phyloP scores from a whole-genome alignment of 1,140 invertebrate genomes.

The Solen grandis region DNA sequence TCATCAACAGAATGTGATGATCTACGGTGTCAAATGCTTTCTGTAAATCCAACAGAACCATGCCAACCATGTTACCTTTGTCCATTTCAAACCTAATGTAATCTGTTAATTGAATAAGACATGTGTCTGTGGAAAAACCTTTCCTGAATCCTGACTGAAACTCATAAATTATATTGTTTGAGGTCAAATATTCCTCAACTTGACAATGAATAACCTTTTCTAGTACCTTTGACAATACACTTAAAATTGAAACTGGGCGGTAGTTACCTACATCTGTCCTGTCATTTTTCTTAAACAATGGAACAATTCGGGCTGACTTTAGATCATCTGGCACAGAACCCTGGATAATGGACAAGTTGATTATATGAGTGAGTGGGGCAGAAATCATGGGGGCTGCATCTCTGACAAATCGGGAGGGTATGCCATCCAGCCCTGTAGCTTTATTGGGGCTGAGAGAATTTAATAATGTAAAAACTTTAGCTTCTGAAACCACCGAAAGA shows the following conservation, averaged over 20 bases:
- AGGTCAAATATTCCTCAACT: not conserved
- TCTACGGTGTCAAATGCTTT: no score
- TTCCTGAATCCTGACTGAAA: slow-evolving; percentile 12
- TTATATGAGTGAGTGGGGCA: slow-evolving; percentile 7
- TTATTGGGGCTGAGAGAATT: slow-evolving; percentile 3
- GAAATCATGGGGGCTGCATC: slow-evolving; percentile 12
- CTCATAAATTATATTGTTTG: not conserved
- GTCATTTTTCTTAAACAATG: slow-evolving; percentile 8
- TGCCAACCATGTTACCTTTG: no score
- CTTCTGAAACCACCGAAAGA: slow-evolving; percentile 20
- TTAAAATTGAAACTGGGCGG: slow-evolving; percentile 7
- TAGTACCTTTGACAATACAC: slow-evolving; percentile 14
- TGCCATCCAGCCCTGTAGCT: slow-evolving; percentile 26
- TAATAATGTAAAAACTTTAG: slow-evolving; percentile 17
- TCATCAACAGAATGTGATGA: no score
- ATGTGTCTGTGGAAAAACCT: slow-evolving; percentile 5
- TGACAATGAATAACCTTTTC: slow-evolving; percentile 17
- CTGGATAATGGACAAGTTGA: slow-evolving; percentile 35
- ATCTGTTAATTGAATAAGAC: no score
- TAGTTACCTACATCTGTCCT: slow-evolving; percentile 5
- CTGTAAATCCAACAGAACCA: no score
- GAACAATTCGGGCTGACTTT: slow-evolving; percentile 4
- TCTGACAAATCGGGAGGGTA: slow-evolving; percentile 9
- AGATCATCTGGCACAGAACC: slow-evolving; percentile 21
- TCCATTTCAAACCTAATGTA: no score